phyloP scores from a whole-genome alignment of 2,797 vertebrate species.

The Melopsittacus undulatus region DNA sequence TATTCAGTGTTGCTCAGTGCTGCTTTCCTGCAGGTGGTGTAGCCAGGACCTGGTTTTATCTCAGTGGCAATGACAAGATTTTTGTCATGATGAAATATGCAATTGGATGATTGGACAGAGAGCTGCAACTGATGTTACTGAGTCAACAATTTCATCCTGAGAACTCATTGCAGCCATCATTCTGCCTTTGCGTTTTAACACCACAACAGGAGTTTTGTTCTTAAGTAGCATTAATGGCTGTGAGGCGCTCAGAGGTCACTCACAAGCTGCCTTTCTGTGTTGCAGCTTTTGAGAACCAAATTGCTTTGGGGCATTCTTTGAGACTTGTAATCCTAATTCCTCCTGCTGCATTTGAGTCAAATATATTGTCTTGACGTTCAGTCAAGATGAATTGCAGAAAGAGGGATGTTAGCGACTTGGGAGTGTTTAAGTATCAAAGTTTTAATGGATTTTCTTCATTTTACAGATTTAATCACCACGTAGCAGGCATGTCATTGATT shows the following conservation, averaged over 20 bases:
- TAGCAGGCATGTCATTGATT: constrained; percentile 35
- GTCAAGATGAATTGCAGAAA: neutral
- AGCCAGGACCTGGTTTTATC: neutral
- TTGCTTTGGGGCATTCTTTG: neutral
- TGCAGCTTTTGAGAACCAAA: neutral
- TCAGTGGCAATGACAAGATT: neutral
- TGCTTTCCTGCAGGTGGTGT: neutral
- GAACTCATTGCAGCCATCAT: neutral
- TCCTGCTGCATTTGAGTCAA: neutral
- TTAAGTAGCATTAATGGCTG: neutral
- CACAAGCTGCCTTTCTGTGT: neutral
- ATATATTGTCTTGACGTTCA: neutral
- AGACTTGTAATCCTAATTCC: neutral
- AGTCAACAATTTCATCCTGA: neutral
- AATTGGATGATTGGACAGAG: neutral
- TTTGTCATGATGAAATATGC: neutral
- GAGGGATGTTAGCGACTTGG: constrained; percentile 1
- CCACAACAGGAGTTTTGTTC: neutral
- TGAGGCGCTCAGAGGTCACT: neutral
- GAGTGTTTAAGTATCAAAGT: constrained; percentile 17
- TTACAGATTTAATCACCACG: neutral
- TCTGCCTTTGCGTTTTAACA: neutral
- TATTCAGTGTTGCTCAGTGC: neutral
- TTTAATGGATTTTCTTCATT: constrained; percentile 52
- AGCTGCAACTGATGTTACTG: neutral